Evolutionary conservation across 2,113 vertebrate genomes (phyloP).

Genomic region (Acanthochromis polyacanthus): DNA sequence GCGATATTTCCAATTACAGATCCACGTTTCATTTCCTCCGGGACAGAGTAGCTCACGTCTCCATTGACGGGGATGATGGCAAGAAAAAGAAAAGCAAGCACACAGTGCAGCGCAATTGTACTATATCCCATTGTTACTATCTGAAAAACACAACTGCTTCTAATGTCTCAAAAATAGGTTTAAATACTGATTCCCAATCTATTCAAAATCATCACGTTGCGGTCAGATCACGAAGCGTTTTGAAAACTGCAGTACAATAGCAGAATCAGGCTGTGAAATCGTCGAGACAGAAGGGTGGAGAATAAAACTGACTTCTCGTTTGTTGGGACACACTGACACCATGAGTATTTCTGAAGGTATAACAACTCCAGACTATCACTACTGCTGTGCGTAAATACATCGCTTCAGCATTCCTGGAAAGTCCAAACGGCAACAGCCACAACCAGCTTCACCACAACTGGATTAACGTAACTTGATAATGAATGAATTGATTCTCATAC

Average conservation of each 20-base stretch:
- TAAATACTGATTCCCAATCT: not conserved
- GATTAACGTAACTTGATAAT: no score
- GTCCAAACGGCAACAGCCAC: no score
- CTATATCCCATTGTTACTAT: conserved; percentile 4
- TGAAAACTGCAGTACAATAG: not conserved
- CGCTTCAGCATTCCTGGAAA: no score
- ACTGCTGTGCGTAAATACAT: no score
- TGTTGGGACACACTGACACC: conserved; percentile 63
- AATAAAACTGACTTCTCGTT: not conserved
- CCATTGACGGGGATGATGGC: conserved; percentile 32
- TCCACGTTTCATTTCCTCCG: conserved; percentile 83
- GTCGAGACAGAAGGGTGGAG: conserved; percentile 34
- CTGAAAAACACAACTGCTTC: not conserved
- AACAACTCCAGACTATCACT: not conserved
- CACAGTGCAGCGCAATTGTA: not conserved
- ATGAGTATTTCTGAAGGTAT: conserved; percentile 64
- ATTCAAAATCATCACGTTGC: not conserved
- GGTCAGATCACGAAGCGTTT: not conserved
- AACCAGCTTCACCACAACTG: no score
- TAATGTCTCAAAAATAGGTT: not conserved
- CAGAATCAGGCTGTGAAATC: not conserved
- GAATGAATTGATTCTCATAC: no score
- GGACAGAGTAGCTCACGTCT: conserved; percentile 75
- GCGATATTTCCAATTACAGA: conserved; percentile 83
- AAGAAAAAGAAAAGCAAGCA: conserved; percentile 26